These are phyloP conservation scores for Tipula confusa DNA, from an alignment of 2,888 invertebrate species.

Conservation along the genomic window DNA sequence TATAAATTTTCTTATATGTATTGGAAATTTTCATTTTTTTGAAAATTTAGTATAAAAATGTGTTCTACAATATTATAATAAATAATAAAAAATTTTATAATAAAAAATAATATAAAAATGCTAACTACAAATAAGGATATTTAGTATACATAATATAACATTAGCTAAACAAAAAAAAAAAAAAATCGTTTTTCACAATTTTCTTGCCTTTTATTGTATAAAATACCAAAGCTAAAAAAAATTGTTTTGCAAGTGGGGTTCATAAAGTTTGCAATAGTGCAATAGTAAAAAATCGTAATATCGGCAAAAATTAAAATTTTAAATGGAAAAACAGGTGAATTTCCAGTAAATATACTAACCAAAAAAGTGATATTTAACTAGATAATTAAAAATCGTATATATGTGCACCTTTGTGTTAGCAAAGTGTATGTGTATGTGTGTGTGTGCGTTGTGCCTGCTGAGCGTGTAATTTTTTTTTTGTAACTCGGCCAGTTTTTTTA, in stretches of 20 bases:
- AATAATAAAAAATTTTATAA: background rate
- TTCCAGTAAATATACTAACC: background rate
- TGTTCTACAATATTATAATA: background rate
- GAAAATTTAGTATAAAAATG: background rate
- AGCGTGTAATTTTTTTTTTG: too few species aligned
- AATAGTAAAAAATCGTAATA: background rate
- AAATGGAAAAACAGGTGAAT: slow-evolving; percentile 12
- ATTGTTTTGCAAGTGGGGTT: background rate
- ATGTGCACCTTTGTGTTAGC: background rate
- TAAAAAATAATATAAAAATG: background rate
- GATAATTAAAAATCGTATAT: background rate
- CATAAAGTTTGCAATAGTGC: background rate
- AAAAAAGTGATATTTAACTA: background rate
- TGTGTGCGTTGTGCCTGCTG: background rate
- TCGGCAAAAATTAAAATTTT: background rate
- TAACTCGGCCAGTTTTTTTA: background rate
- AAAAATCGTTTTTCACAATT: background rate
- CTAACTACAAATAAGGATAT: background rate
- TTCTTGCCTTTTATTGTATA: background rate
- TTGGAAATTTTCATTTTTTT: background rate
- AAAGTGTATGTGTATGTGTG: background rate
- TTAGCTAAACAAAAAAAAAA: background rate
- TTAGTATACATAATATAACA: background rate
- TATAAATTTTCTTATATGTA: background rate
- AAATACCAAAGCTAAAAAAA: background rate